Evolutionary conservation across 2,113 vertebrate species (phyloP), one percentile per base, ranked within the genome.

Genomic region (Corythoichthys intestinalis): DNA sequence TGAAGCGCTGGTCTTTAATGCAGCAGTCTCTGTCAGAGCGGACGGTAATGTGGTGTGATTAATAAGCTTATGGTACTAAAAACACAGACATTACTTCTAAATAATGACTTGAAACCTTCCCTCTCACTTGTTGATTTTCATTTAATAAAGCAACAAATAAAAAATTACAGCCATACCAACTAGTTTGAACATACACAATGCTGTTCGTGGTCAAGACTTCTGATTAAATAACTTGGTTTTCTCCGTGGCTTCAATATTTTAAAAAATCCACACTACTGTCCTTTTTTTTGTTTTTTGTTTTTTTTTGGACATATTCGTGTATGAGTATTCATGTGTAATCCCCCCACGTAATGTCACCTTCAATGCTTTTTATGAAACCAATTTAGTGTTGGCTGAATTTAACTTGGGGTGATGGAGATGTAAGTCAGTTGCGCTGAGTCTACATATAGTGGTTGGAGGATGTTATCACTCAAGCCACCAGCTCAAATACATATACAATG

Each of bases 331-430:
- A 41, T 75, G 52, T 73, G 41, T 44, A 64, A 66, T 66, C 67
- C 48, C 50, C 60, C 64, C 69, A 60, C 57, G 58, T 76, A 73
- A 78, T 57, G 58, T 63, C 74, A 67, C 68, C 70, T 66, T 75
- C 66, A 76, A 70, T 73, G 56, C 74, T 73, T 56, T 67, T 79
- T 72, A 79, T 69, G 81, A 74, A 82, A 87, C 79, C 78, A 89
- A 82, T 89, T 89, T 84, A 86, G 71, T 65, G 39, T 53, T 0
- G 62, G 72, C 83, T 69, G 56, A 52, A 69, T 66, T 58, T 85
- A 82, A 83, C 74, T 76, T 73, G 75, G 77, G 87, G 77, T 80
- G 82, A 86, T 85, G 80, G 75, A 67, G 65, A 75, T 81, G 76
- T 74, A 81, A 78, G 72, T 85, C 82, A 78, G 75, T 73, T 47